phyloP scores from a whole-genome alignment of 2,797 vertebrate genomes.

The Poecile montanus region DNA sequence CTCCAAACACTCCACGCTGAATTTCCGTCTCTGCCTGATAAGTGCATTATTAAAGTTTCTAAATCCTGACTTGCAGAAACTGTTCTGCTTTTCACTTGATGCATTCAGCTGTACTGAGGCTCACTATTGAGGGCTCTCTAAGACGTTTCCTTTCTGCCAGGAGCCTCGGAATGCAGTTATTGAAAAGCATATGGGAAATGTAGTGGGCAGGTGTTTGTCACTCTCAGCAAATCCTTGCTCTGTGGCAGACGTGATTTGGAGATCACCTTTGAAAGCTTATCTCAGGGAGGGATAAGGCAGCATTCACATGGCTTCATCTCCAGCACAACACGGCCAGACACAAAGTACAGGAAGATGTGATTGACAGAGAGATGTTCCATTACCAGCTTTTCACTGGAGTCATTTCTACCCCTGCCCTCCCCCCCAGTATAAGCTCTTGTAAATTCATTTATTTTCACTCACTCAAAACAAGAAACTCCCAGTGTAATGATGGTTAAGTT shows the following conservation, averaged over 20 bases:
- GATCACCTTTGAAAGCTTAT: conserved; percentile 73
- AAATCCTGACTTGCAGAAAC: conserved; percentile 55
- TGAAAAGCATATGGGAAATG: conserved; percentile 52
- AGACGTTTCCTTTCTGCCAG: conserved; percentile 1
- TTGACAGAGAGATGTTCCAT: conserved; percentile 32
- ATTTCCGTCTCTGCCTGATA: neutral
- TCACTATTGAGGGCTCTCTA: conserved; percentile 1
- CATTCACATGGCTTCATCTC: conserved; percentile 51
- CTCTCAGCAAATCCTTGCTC: conserved; percentile 63
- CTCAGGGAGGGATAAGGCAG: conserved; percentile 62
- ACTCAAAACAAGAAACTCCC: neutral
- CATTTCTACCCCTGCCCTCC: neutral
- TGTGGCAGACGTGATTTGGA: conserved; percentile 62
- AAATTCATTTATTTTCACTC: neutral
- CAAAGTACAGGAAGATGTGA: conserved; percentile 42
- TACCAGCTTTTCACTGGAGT: neutral
- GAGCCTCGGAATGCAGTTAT: neutral
- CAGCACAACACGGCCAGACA: conserved; percentile 38
- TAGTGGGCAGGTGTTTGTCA: conserved; percentile 52
- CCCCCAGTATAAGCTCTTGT: neutral
- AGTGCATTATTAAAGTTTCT: conserved; percentile 61
- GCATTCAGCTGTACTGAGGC: neutral
- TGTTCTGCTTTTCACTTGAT: conserved; percentile 8
- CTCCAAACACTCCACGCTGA: neutral
- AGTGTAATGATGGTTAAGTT: neutral